Evolutionary conservation across 2,888 invertebrate species (phyloP).

Genomic region (Cremastinae sp.): DNA sequence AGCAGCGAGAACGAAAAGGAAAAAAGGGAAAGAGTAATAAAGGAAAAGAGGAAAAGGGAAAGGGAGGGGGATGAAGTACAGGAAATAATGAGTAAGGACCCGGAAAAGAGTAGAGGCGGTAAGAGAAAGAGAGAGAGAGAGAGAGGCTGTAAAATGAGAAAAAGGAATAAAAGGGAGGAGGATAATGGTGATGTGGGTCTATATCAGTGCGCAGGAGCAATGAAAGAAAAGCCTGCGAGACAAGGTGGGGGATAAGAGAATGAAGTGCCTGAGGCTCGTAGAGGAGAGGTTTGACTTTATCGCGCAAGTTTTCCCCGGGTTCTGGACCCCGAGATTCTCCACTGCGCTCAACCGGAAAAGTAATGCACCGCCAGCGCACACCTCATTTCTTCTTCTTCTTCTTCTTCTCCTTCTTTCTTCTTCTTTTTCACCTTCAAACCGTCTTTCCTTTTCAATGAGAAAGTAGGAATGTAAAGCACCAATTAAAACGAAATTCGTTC

Average conservation of each 20-base stretch:
- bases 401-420: no score
- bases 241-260: slow-evolving; percentile 35
- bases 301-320: slow-evolving; percentile 46
- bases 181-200: slow-evolving; percentile 30
- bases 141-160: slow-evolving; percentile 18
- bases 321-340: slow-evolving; percentile 21
- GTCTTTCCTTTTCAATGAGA: slow-evolving; percentile 42
- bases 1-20: slow-evolving; percentile 2
- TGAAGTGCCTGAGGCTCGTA: slow-evolving; percentile 50
- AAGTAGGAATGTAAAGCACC: slow-evolving; percentile 43
- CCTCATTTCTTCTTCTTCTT: slow-evolving; percentile 38
- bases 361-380: slow-evolving; percentile 27
- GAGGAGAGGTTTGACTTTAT: slow-evolving; percentile 48
- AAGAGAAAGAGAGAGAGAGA: slow-evolving; percentile 16
- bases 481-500: slow-evolving; percentile 53
- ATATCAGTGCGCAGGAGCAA: slow-evolving; percentile 13
- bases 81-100: slow-evolving; percentile 15
- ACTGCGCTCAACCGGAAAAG: slow-evolving; percentile 32
- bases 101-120: background rate
- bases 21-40: background rate
- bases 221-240: slow-evolving; percentile 32
- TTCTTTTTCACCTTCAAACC: background rate
- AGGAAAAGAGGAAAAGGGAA: background rate
- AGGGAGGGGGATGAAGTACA: background rate
- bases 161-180: slow-evolving; percentile 31